Percentiles rank a stretch among this genome's conserved stretches.
Evolutionary conservation across 2,797 vertebrate genomes (phyloP).

Genomic region (Scolopax bukidnonensis): DNA sequence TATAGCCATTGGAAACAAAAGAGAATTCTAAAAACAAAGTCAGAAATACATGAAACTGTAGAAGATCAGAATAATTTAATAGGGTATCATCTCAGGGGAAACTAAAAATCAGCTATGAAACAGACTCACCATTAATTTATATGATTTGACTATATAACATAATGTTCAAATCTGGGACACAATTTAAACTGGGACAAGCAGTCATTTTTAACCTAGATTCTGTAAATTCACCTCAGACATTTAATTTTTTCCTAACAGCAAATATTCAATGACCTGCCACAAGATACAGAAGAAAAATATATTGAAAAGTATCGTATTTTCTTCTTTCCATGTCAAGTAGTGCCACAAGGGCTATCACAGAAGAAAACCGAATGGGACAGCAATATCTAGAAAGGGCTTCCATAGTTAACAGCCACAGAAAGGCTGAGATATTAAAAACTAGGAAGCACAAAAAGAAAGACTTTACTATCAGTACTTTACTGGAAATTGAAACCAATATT

Average conservation of each 20-base stretch:
- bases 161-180: conserved; percentile 66
- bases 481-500: neutral
- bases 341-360: neutral
- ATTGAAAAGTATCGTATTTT: conserved; percentile 23
- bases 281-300: conserved; percentile 32
- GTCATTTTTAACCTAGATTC: conserved; percentile 75
- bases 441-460: neutral
- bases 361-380: conserved; percentile 52
- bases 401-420: neutral
- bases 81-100: conserved; percentile 54
- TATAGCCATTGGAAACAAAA: neutral
- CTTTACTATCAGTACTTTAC: neutral
- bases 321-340: conserved; percentile 22
- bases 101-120: conserved; percentile 55
- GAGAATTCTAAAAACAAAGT: neutral
- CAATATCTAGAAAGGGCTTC: neutral
- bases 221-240: conserved; percentile 67
- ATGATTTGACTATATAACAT: conserved; percentile 63
- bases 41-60: neutral
- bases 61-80: conserved; percentile 35
- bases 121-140: conserved; percentile 62
- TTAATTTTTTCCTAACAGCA: conserved; percentile 38
- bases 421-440: neutral
- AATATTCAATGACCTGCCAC: conserved; percentile 48
- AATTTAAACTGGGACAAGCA: conserved; percentile 71